Conservation (phyloP, 2,888 invertebrate genomes). For the Maniola hyperantus region DNA sequence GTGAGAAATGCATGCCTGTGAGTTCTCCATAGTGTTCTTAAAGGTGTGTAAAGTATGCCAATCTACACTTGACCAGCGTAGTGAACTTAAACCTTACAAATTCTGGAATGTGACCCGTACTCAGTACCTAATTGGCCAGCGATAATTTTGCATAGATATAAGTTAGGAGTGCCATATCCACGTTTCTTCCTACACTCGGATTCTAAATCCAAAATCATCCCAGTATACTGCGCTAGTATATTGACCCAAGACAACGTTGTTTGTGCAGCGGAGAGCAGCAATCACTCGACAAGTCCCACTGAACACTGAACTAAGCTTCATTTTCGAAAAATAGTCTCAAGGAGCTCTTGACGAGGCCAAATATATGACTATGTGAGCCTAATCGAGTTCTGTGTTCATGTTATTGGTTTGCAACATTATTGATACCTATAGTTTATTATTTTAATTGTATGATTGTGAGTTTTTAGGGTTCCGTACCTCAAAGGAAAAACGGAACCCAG, state of each 20-base stretch:
- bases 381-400: constrained; percentile 19
- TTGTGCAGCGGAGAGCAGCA: constrained; percentile 44
- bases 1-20: too few relatives aligned
- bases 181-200: background rate
- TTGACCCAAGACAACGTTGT: constrained; percentile 50
- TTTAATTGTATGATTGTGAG: background rate
- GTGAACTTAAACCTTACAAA: too few relatives aligned
- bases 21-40: too few relatives aligned
- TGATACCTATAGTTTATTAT: too few relatives aligned
- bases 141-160: background rate
- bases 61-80: too few relatives aligned
- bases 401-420: background rate
- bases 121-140: too few relatives aligned
- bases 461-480: too few relatives aligned
- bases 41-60: too few relatives aligned
- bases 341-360: constrained; percentile 44
- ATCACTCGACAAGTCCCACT: constrained; percentile 50
- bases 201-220: constrained; percentile 33
- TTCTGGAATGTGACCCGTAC: too few relatives aligned
- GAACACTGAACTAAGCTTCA: constrained; percentile 55
- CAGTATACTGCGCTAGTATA: constrained; percentile 34
- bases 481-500: too few relatives aligned
- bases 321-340: constrained; percentile 60
- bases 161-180: constrained; percentile 27
- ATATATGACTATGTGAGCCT: constrained; percentile 18